A percentile compares a stretch with the other conserved stretches of the same genome.
Evolutionary conservation across 2,797 vertebrate species (phyloP).

Genomic region (Scolopax bukidnonensis): DNA sequence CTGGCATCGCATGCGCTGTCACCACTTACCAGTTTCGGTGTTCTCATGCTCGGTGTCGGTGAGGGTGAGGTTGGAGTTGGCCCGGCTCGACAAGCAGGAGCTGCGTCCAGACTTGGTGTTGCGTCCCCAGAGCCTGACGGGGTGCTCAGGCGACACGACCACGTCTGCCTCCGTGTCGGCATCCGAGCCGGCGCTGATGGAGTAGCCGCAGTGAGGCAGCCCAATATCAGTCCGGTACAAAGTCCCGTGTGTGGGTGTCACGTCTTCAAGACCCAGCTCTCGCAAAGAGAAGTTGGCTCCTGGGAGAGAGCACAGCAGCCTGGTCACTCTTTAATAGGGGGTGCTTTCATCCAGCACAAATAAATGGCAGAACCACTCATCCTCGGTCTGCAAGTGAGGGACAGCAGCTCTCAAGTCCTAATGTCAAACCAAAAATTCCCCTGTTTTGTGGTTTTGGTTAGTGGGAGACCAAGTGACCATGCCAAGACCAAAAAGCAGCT

Average conservation of each 20-base stretch:
- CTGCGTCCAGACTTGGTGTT: constrained; percentile 94
- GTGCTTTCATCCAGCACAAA: background rate
- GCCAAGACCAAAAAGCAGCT: background rate
- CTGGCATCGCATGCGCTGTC: background rate
- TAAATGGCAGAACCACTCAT: background rate
- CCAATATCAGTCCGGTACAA: constrained; percentile 90
- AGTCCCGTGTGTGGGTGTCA: constrained; percentile 85
- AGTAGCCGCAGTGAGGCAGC: constrained; percentile 92
- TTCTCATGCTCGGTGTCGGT: constrained; percentile 98
- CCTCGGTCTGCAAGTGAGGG: background rate
- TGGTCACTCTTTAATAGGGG: background rate
- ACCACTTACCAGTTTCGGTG: constrained; percentile 90
- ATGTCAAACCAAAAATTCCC: background rate
- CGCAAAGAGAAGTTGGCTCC: constrained; percentile 91
- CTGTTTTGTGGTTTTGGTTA: background rate
- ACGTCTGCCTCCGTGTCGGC: constrained; percentile 93
- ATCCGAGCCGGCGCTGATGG: constrained; percentile 89
- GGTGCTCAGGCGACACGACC: constrained; percentile 92
- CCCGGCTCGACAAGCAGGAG: constrained; percentile 95
- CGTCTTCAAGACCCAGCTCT: constrained; percentile 91
- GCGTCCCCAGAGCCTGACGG: constrained; percentile 90
- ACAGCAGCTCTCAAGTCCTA: background rate
- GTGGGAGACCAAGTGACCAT: background rate
- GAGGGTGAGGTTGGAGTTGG: constrained; percentile 97
- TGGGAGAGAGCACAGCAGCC: constrained; percentile 39